Conservation (phyloP, 2,888 invertebrate genomes). For the Hirtodrosophila trivittata region DNA sequence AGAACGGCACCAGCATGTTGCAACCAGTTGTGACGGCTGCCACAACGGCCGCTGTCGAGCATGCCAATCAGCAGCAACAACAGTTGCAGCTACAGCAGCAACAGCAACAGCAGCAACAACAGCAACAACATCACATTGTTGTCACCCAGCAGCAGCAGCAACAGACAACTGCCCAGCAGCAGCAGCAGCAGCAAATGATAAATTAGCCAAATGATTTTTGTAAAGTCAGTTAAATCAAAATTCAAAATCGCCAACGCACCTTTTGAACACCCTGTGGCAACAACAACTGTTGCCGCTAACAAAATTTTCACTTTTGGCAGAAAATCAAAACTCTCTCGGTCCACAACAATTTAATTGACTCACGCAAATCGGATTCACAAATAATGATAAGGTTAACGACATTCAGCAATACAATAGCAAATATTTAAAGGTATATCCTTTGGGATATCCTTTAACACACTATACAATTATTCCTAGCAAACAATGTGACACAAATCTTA, state of each 20-base stretch:
- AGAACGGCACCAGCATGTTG: slow-evolving; percentile 82
- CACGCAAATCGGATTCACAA: slow-evolving; percentile 69
- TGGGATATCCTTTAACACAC: slow-evolving; percentile 14
- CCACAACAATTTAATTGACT: slow-evolving; percentile 71
- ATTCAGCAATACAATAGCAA: slow-evolving; percentile 42
- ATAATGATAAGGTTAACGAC: slow-evolving; percentile 41
- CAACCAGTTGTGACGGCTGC: slow-evolving; percentile 81
- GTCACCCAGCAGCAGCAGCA: slow-evolving; percentile 74
- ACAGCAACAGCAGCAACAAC: slow-evolving; percentile 70
- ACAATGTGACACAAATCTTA: neutral
- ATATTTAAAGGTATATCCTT: slow-evolving; percentile 9
- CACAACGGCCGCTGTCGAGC: slow-evolving; percentile 77
- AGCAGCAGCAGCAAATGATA: slow-evolving; percentile 81
- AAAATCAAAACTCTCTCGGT: slow-evolving; percentile 53
- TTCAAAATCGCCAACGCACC: slow-evolving; percentile 40
- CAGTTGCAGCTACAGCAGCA: slow-evolving; percentile 84
- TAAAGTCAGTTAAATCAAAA: slow-evolving; percentile 82
- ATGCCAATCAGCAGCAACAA: slow-evolving; percentile 84
- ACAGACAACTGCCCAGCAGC: slow-evolving; percentile 70
- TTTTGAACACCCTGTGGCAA: slow-evolving; percentile 17
- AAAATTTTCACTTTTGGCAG: slow-evolving; percentile 21
- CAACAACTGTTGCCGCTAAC: slow-evolving; percentile 18
- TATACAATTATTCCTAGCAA: slow-evolving; percentile 46
- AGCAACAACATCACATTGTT: slow-evolving; percentile 74
- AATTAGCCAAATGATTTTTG: slow-evolving; percentile 83